Evolutionary conservation across 2,888 invertebrate species (phyloP), one percentile per base, ranked within the genome.

Genomic region (Agrenia bidenticulata): DNA sequence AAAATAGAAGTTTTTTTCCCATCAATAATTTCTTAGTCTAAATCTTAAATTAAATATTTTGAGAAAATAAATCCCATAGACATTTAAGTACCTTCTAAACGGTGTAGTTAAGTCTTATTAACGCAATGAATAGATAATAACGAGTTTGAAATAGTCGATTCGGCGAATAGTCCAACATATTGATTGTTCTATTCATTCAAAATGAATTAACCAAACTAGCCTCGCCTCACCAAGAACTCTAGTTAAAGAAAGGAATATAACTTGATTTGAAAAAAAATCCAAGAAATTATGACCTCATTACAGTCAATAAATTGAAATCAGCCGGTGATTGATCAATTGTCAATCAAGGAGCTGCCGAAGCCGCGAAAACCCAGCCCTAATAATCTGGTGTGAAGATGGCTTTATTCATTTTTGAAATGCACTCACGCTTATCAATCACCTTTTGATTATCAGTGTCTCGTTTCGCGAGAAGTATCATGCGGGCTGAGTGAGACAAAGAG

Each of bases 281-380:
- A 15, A 24, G 19, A 23, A 23, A 51, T 51, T 51, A 51, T 19
- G 19, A 51, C 23, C 51, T 51, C 51, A 51, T 51, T 51, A 51
- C 51, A 54, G 39, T 51, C 61, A 54, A 50, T 64, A 59, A 64
- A 64, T 51, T 64, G 58, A 59, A 59, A 64, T 64, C 51, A 59
- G 64, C 19, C 26, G 17, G 39, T 57, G 57, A 57, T 57, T 57
- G 57, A 57, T 57, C 57, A 57, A 58, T 58, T 58, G 58, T 58
- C 58, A 58, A 58, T 58, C 58, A 58, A 57, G 57, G 13, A 21
- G 41, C 4, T 15, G 51, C 57, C 57, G 57, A 19, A n/a, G 37
- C 55, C 17, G 37, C 26, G 4, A 19, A 5, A 26, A 37, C 49
- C 49, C 45, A 26, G 58, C 23, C 37, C 58, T 57, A 58, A 58